phyloP scores from a whole-genome alignment of 2,113 vertebrate species.

The Speoplatyrhinus poulsoni region DNA sequence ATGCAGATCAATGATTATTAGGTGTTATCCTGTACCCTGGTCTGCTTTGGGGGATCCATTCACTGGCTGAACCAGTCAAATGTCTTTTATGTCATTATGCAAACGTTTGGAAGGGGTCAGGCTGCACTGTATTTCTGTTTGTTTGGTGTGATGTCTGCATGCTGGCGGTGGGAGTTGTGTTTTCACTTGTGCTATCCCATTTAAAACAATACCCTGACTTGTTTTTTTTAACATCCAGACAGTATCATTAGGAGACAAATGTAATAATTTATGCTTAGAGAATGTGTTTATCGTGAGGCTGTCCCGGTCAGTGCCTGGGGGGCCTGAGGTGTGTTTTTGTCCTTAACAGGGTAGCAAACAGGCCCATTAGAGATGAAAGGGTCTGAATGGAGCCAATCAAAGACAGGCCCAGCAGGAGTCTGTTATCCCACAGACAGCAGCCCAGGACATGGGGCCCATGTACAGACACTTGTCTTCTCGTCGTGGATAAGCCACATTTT shows the following conservation, averaged over 20 bases:
- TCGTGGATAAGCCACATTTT: slow-evolving; percentile 13
- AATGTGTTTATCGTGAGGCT: background rate
- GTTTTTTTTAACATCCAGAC: too few relatives aligned
- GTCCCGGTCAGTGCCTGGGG: background rate
- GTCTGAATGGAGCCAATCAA: slow-evolving; percentile 71
- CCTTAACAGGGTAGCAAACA: slow-evolving; percentile 79
- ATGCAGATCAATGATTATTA: slow-evolving; percentile 63
- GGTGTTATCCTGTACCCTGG: slow-evolving; percentile 55
- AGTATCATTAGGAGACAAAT: too few relatives aligned
- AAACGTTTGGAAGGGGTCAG: background rate
- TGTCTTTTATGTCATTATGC: background rate
- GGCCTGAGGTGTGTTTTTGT: slow-evolving; percentile 59
- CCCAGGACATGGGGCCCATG: slow-evolving; percentile 33
- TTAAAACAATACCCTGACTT: too few relatives aligned
- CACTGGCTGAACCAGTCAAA: slow-evolving; percentile 7
- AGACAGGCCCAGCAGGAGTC: slow-evolving; percentile 61
- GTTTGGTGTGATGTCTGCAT: background rate
- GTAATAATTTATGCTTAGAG: too few relatives aligned
- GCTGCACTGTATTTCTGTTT: background rate
- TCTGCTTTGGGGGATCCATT: slow-evolving; percentile 47
- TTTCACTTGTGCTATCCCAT: too few relatives aligned
- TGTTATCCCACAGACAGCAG: slow-evolving; percentile 62
- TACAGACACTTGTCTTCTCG: slow-evolving; percentile 1
- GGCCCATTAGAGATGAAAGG: slow-evolving; percentile 81
- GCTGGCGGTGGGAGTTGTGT: slow-evolving; percentile 5